phyloP scores from a whole-genome alignment of 2,888 invertebrate species.

The Parnassius smintheus region DNA sequence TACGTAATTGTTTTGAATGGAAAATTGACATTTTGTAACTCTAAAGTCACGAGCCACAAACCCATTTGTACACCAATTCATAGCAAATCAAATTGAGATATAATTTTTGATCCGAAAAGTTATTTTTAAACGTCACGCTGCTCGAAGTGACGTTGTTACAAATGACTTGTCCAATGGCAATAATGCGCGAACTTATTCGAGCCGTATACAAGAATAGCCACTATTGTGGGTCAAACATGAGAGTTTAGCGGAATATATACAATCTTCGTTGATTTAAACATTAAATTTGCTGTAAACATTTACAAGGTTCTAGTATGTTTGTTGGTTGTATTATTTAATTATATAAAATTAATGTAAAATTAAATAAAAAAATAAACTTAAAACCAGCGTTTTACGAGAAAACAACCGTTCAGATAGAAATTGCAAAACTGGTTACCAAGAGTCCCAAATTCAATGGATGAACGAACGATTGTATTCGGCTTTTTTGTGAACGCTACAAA shows the following conservation, averaged over 20 bases:
- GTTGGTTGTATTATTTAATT: too few species aligned
- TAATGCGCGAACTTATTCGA: conserved; percentile 34
- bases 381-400: too few species aligned
- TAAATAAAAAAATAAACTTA: too few species aligned
- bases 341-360: too few species aligned
- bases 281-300: neutral
- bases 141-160: conserved; percentile 48
- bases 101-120: conserved; percentile 46
- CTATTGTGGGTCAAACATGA: conserved; percentile 13
- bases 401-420: too few species aligned
- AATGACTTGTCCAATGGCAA: conserved; percentile 49
- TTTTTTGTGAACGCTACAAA: too few species aligned
- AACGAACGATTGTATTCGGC: too few species aligned
- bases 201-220: conserved; percentile 29
- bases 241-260: conserved; percentile 8
- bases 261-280: conserved; percentile 11
- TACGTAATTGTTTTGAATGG: neutral
- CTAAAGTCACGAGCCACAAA: neutral
- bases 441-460: too few species aligned
- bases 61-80: neutral
- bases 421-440: too few species aligned
- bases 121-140: conserved; percentile 43
- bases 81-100: conserved; percentile 51
- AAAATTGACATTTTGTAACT: neutral
- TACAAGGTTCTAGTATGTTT: too few species aligned